These are phyloP conservation scores for Empis stercorea DNA, from an alignment of 2,888 invertebrate species.

Conservation along the genomic window DNA sequence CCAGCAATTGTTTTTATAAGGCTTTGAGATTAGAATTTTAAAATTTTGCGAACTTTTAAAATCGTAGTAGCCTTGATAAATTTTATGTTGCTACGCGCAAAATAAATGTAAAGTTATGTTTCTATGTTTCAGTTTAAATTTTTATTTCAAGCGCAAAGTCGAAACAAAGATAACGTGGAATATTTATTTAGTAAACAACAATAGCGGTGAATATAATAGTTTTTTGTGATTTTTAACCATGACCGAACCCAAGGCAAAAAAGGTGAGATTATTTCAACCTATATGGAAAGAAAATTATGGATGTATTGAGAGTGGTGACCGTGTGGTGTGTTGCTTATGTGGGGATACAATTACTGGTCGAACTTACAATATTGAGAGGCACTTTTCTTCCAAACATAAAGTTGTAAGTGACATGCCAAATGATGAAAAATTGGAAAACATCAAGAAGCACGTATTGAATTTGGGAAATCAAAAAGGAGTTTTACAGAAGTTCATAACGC, in stretches of 20 bases:
- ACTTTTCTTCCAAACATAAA: neutral
- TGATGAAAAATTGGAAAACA: neutral
- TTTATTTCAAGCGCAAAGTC: too few species aligned
- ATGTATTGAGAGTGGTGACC: neutral
- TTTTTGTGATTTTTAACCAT: neutral
- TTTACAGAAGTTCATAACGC: neutral
- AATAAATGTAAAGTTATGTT: too few species aligned
- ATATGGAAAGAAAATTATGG: neutral
- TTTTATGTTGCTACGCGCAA: too few species aligned
- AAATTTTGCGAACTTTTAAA: too few species aligned
- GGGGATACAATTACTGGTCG: neutral
- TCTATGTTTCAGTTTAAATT: too few species aligned
- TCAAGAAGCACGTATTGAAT: neutral
- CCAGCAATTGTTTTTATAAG: too few species aligned
- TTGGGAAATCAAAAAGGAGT: neutral
- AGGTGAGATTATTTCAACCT: neutral
- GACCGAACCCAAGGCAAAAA: neutral
- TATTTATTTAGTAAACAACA: too few species aligned
- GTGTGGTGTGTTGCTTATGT: neutral
- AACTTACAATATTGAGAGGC: neutral
- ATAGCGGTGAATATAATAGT: neutral
- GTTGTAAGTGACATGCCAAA: neutral
- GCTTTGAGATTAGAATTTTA: too few species aligned
- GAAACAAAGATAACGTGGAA: too few species aligned
- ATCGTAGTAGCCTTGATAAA: too few species aligned